Evolutionary conservation across 2,888 invertebrate genomes (phyloP).

Genomic region (Drosophila lutescens): DNA sequence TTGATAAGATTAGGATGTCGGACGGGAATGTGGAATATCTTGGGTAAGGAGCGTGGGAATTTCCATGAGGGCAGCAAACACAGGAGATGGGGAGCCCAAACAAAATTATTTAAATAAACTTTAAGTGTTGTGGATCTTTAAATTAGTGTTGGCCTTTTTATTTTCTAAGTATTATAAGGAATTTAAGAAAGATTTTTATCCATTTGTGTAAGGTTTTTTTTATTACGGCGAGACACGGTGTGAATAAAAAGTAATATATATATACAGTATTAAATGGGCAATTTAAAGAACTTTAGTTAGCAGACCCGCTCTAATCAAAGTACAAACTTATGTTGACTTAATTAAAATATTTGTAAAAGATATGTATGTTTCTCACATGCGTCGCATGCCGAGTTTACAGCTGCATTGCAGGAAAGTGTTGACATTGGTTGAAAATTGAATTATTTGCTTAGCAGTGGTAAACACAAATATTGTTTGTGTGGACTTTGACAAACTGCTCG

Average conservation of each 20-base stretch:
- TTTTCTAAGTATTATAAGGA: not conserved
- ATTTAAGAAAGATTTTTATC: not conserved
- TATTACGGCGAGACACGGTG: no score
- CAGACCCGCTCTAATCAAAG: not conserved
- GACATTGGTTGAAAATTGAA: slow-evolving; percentile 23
- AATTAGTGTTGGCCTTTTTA: not conserved
- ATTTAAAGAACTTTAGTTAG: not conserved
- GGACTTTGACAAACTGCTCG: slow-evolving; percentile 2
- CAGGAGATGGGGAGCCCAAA: not conserved
- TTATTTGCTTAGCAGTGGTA: slow-evolving; percentile 26
- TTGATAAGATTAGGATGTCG: slow-evolving; percentile 39
- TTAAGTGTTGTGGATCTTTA: not conserved
- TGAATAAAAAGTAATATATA: no score
- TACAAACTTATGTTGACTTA: not conserved
- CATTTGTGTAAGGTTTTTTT: no score
- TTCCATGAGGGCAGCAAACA: slow-evolving; percentile 18
- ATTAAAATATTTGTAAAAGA: no score
- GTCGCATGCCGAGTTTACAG: slow-evolving; percentile 18
- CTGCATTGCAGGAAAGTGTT: slow-evolving; percentile 26
- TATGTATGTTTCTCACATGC: slow-evolving; percentile 3
- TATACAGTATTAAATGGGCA: not conserved
- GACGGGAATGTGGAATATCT: not conserved
- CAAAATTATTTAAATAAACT: no score
- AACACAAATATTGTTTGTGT: slow-evolving; percentile 16
- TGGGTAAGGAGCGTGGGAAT: slow-evolving; percentile 31